A percentile compares a stretch with the other conserved stretches of the same genome.
These are phyloP conservation scores for Toxotes lorentzi DNA, from an alignment of 2,797 vertebrate species.

Conservation along the genomic window DNA sequence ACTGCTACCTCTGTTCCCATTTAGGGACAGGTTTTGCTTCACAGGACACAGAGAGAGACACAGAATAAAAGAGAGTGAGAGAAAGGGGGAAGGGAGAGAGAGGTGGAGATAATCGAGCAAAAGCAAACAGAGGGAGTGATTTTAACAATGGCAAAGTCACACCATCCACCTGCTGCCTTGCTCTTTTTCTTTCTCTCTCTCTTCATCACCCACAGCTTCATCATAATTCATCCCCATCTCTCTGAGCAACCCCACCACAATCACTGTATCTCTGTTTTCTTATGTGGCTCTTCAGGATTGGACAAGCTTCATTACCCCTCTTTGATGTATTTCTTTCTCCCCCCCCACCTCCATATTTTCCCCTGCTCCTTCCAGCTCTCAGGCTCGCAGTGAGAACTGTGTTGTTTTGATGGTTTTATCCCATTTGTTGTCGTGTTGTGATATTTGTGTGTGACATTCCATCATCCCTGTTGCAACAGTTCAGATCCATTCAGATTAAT, in stretches of 20 bases:
- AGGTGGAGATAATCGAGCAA: constrained; percentile 12
- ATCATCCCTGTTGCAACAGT: not conserved
- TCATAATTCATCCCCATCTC: constrained; percentile 41
- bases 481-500: not conserved
- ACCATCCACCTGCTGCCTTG: constrained; percentile 45
- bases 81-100: not conserved
- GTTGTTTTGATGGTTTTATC: constrained; percentile 3
- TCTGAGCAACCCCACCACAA: constrained; percentile 5
- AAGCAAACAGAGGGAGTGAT: constrained; percentile 18
- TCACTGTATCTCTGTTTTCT: constrained; percentile 55
- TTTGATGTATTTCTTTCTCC: constrained; percentile 55
- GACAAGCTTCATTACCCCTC: constrained; percentile 68
- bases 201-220: constrained; percentile 43
- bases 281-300: constrained; percentile 59
- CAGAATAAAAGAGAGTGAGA: not conserved
- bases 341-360: not conserved
- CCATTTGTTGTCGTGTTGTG: constrained; percentile 20
- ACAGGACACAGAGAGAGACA: constrained; percentile 20
- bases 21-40: constrained; percentile 55
- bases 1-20: constrained; percentile 68
- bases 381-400: not conserved
- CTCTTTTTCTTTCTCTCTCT: not conserved
- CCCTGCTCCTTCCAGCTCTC: constrained; percentile 5
- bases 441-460: not conserved
- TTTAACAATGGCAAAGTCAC: constrained; percentile 44